phyloP scores from a whole-genome alignment of 2,888 invertebrate genomes.

The Patella pellucida region DNA sequence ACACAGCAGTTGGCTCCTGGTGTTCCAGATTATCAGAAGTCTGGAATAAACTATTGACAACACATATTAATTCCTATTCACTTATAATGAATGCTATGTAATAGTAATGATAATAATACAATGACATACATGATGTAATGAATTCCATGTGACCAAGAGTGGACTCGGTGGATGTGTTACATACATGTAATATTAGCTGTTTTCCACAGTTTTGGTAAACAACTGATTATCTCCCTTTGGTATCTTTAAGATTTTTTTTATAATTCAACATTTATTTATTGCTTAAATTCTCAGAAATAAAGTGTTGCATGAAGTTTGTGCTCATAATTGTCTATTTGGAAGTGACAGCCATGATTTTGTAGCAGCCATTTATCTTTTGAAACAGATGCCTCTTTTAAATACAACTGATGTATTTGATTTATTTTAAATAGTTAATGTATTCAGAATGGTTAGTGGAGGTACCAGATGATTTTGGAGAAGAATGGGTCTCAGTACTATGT shows the following conservation, averaged over 20 bases:
- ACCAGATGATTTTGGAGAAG: slow-evolving; percentile 75
- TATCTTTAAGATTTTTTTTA: no score
- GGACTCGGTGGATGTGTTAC: no score
- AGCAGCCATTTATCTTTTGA: neutral
- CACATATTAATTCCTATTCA: no score
- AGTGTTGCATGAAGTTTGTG: neutral
- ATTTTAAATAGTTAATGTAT: slow-evolving; percentile 80
- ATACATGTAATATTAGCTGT: no score
- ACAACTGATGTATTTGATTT: neutral
- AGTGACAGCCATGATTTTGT: neutral
- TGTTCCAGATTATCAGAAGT: neutral
- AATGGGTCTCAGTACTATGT: slow-evolving; percentile 77
- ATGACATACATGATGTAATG: no score
- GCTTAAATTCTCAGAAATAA: neutral
- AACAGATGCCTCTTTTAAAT: neutral
- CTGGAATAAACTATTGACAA: no score
- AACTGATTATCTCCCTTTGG: no score
- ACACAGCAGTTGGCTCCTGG: neutral
- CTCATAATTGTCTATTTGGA: neutral
- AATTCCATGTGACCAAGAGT: no score
- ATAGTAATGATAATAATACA: no score
- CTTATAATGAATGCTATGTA: no score
- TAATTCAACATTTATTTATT: no score
- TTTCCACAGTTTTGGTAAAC: no score
- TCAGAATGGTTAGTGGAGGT: slow-evolving; percentile 94